These are phyloP conservation scores for Ectemnius cavifrons DNA, from an alignment of 2,888 invertebrate genomes.

Conservation along the genomic window DNA sequence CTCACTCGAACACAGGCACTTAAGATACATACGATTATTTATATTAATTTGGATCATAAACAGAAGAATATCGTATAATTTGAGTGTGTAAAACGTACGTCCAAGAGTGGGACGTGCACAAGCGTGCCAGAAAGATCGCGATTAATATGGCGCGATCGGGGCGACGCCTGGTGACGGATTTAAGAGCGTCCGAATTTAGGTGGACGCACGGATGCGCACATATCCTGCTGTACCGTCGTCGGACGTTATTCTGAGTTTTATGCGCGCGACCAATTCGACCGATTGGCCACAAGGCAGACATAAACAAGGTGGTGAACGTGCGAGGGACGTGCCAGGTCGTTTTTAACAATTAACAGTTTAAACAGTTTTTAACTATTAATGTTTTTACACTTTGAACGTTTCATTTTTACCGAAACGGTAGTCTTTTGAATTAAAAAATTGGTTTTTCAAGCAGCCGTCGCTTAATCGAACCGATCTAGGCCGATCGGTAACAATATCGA, in stretches of 20 bases:
- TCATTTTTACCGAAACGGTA: too few relatives aligned
- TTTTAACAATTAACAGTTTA: too few relatives aligned
- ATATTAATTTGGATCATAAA: neutral
- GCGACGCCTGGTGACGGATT: constrained; percentile 67
- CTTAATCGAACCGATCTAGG: neutral
- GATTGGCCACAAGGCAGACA: constrained; percentile 45
- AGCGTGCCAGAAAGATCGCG: constrained; percentile 37
- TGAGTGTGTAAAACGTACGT: constrained; percentile 30
- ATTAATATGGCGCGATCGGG: constrained; percentile 64
- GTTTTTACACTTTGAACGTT: too few relatives aligned
- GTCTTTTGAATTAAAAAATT: too few relatives aligned
- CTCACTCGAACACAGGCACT: too few relatives aligned
- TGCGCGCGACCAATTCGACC: constrained; percentile 47
- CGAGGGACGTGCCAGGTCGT: constrained; percentile 12
- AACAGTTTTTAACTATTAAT: too few relatives aligned
- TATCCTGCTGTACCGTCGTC: constrained; percentile 51
- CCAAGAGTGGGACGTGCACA: constrained; percentile 2
- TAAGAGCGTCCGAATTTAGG: constrained; percentile 64
- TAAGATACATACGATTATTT: too few relatives aligned
- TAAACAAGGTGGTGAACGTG: constrained; percentile 29
- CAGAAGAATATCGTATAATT: constrained; percentile 22
- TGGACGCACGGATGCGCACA: constrained; percentile 45
- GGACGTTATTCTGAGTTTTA: constrained; percentile 55
- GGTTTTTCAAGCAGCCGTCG: neutral
- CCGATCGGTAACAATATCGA: too few relatives aligned